Conservation (phyloP, 2,888 invertebrate species). For the Serripes groenlandicus region DNA sequence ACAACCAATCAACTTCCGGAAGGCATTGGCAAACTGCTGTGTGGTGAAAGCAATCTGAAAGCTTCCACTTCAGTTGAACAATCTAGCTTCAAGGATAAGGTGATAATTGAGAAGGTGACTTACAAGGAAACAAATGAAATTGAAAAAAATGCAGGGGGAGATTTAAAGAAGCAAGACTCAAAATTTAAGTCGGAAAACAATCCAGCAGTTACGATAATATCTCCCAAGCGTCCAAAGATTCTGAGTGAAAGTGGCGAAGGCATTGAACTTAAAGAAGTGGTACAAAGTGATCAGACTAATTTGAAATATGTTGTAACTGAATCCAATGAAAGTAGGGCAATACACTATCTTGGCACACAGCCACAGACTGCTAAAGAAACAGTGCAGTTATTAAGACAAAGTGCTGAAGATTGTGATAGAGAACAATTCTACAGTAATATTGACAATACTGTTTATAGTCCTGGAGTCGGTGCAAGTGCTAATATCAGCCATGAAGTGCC, state of each 20-base stretch:
- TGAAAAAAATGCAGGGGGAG: not conserved
- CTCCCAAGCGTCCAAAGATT: conserved; percentile 13
- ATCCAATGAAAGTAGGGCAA: conserved; percentile 8
- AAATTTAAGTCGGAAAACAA: not conserved
- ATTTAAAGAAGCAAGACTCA: not conserved
- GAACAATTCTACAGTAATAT: not conserved
- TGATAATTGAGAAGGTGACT: not conserved
- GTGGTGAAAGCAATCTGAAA: not conserved
- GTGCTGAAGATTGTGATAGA: too few relatives aligned
- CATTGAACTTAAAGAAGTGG: conserved; percentile 7
- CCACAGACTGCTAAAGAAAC: not conserved
- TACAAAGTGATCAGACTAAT: conserved; percentile 9
- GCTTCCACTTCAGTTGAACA: not conserved
- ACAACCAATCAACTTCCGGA: conserved; percentile 19
- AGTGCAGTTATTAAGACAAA: too few relatives aligned
- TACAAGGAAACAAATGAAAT: not conserved
- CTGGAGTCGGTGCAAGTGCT: not conserved
- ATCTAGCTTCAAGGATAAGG: conserved; percentile 1
- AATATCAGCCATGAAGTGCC: not conserved
- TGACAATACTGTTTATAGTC: not conserved
- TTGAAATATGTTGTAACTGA: not conserved
- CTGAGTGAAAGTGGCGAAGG: conserved; percentile 5
- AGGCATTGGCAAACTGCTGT: not conserved
- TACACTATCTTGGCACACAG: not conserved
- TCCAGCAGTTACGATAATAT: conserved; percentile 5